These are phyloP conservation scores for Uloborus diversus DNA, from an alignment of 1,140 invertebrate genomes.

Conservation along the genomic window DNA sequence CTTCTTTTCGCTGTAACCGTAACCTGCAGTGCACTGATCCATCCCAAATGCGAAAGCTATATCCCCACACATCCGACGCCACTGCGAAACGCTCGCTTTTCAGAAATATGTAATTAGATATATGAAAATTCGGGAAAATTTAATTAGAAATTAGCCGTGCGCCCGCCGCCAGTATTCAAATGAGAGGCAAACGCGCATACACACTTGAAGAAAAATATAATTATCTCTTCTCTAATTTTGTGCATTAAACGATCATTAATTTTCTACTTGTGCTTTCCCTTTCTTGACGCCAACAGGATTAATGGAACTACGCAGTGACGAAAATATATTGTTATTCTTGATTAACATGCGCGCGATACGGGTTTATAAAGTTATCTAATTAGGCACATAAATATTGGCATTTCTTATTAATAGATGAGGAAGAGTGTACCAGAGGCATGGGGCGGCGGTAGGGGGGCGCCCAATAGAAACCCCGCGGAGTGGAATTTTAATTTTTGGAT, in stretches of 20 bases:
- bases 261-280: conserved; percentile 53
- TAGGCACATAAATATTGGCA: conserved; percentile 57
- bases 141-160: conserved; percentile 57
- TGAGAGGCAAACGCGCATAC: conserved; percentile 37
- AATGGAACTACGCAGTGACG: conserved; percentile 54
- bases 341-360: conserved; percentile 55
- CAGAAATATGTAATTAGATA: conserved; percentile 57
- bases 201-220: conserved; percentile 57
- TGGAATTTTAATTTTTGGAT: conserved; percentile 55
- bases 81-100: conserved; percentile 44
- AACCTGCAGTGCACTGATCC: neutral
- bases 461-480: neutral
- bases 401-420: conserved; percentile 57
- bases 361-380: conserved; percentile 58
- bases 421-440: conserved; percentile 29
- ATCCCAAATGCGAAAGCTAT: conserved; percentile 12
- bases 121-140: conserved; percentile 56
- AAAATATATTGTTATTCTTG: conserved; percentile 58
- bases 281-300: conserved; percentile 52
- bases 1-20: neutral
- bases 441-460: conserved; percentile 4
- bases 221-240: conserved; percentile 58
- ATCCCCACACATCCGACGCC: conserved; percentile 42
- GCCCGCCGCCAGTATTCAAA: conserved; percentile 57
- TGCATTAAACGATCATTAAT: conserved; percentile 57